phyloP scores from a whole-genome alignment of 2,797 vertebrate genomes.

The Rhincodon typus region DNA sequence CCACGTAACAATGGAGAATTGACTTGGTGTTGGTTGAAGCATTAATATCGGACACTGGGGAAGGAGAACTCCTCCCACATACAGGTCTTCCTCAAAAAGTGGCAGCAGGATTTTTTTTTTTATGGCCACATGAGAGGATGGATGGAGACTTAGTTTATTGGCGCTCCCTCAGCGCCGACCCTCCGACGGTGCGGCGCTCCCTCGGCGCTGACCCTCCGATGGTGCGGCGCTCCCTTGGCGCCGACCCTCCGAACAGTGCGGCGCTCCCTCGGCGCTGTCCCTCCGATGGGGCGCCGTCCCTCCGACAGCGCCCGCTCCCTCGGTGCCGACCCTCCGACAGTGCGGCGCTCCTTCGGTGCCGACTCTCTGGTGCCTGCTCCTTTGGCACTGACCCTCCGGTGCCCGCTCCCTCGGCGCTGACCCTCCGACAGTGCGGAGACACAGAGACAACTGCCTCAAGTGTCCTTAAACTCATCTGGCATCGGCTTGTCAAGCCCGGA shows the following conservation, averaged over 20 bases:
- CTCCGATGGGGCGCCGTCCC: no score
- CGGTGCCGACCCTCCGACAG: no score
- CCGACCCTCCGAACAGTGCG: not conserved
- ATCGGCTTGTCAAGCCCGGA: not conserved
- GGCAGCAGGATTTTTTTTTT: not conserved
- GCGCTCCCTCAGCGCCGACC: no score
- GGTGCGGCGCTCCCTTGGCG: no score
- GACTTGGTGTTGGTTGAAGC: not conserved
- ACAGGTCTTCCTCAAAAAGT: not conserved
- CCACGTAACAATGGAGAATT: not conserved
- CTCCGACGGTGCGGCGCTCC: no score
- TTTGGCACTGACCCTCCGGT: no score
- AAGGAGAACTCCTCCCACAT: not conserved
- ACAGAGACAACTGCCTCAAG: not conserved
- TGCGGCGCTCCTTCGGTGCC: no score
- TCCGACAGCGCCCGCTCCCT: no score
- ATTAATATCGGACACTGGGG: not conserved
- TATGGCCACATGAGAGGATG: not conserved
- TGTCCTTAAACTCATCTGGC: not conserved
- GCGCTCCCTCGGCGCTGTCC: not conserved
- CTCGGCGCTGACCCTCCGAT: no score
- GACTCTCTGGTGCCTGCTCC: no score
- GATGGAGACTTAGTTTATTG: no score
- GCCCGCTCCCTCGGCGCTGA: no score
- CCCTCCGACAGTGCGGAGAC: not conserved